phyloP scores from a whole-genome alignment of 1,140 invertebrate genomes.

The Uloborus diversus region DNA sequence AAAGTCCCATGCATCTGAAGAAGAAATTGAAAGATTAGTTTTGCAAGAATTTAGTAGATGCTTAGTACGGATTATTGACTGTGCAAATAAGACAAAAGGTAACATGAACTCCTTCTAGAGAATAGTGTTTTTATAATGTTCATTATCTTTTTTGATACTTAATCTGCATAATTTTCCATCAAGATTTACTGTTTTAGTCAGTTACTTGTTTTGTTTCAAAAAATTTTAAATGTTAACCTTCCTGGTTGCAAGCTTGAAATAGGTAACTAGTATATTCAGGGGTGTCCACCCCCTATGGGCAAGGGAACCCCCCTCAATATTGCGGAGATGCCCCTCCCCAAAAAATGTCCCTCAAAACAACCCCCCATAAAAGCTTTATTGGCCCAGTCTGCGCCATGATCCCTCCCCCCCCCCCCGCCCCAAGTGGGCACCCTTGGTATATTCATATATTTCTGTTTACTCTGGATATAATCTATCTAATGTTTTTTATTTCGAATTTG shows the following conservation, averaged over 20 bases:
- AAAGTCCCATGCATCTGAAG: conserved; percentile 73
- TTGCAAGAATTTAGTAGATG: conserved; percentile 95
- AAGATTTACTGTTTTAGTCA: not conserved
- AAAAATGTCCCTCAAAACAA: no score
- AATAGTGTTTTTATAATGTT: not conserved
- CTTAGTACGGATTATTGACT: conserved; percentile 88
- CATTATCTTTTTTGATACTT: not conserved
- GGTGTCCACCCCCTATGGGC: no score
- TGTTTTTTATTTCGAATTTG: not conserved
- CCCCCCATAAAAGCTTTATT: no score
- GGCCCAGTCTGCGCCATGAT: no score
- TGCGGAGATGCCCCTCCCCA: no score
- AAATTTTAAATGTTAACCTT: not conserved
- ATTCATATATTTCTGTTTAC: not conserved
- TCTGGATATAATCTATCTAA: not conserved
- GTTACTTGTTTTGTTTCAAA: not conserved
- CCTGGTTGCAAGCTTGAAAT: not conserved
- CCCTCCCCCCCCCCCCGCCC: no score
- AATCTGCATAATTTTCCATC: not conserved
- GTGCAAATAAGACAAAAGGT: conserved; percentile 71
- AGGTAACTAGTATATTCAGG: not conserved
- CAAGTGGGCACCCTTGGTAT: no score
- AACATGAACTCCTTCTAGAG: not conserved
- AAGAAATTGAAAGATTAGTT: conserved; percentile 83
- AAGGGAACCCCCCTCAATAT: no score